Evolutionary conservation across 2,888 invertebrate species (phyloP).

Genomic region (Drosophila engyochracea): DNA sequence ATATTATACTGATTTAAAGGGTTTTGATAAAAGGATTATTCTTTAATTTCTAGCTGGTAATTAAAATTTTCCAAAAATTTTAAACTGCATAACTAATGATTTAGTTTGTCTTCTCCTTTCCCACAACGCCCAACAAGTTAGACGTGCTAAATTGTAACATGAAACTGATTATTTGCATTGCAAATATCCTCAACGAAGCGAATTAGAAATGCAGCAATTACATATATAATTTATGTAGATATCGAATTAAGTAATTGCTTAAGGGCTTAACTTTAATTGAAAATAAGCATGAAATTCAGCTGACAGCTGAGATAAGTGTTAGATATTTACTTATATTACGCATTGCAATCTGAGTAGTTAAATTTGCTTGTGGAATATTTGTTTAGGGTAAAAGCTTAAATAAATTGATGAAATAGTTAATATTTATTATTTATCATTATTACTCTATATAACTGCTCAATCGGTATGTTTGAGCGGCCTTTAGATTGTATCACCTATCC

Average conservation of each 20-base stretch:
- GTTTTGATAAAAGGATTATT: no score
- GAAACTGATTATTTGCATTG: slow-evolving; percentile 79
- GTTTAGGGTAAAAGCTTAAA: not conserved
- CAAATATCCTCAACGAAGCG: slow-evolving; percentile 55
- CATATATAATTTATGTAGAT: not conserved
- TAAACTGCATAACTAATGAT: slow-evolving; percentile 76
- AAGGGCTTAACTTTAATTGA: slow-evolving; percentile 17
- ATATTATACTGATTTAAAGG: slow-evolving; percentile 4
- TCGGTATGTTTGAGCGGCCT: not conserved
- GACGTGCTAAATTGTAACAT: slow-evolving; percentile 49
- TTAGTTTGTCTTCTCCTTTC: slow-evolving; percentile 55
- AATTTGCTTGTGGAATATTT: not conserved
- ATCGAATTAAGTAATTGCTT: not conserved
- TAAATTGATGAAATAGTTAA: not conserved
- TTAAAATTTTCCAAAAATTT: slow-evolving; percentile 57
- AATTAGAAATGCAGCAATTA: slow-evolving; percentile 45
- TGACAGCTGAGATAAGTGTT: slow-evolving; percentile 1
- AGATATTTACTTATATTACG: not conserved
- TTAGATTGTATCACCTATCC: not conserved
- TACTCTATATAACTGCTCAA: not conserved
- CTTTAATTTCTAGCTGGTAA: slow-evolving; percentile 41
- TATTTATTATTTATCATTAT: not conserved
- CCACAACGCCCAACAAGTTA: not conserved
- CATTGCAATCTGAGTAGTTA: not conserved
- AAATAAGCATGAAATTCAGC: slow-evolving; percentile 14